A percentile compares a stretch with the other conserved stretches of the same genome.
phyloP scores from a whole-genome alignment of 2,888 invertebrate genomes.

The Zhuqinia jingwanae region DNA sequence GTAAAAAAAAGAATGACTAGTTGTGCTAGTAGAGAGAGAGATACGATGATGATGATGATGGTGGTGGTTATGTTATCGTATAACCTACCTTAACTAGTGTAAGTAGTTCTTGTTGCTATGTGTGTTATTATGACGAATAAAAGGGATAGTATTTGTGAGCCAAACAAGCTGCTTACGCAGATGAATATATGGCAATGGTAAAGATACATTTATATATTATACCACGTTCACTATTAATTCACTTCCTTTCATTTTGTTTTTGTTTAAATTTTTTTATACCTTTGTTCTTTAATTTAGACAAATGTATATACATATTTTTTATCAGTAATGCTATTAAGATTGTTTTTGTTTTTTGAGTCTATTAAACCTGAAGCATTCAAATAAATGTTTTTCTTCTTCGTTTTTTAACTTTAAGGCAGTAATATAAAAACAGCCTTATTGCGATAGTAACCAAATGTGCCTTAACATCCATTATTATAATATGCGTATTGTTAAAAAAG shows the following conservation, averaged over 20 bases:
- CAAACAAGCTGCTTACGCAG: conserved; percentile 11
- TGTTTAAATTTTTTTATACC: not conserved
- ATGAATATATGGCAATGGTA: no score
- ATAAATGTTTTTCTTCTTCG: no score
- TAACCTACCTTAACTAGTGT: conserved; percentile 69
- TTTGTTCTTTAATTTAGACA: no score
- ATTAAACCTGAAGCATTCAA: not conserved
- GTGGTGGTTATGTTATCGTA: not conserved
- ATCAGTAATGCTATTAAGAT: not conserved
- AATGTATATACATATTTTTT: not conserved
- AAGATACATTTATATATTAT: no score
- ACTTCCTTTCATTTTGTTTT: no score
- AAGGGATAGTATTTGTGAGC: conserved; percentile 67
- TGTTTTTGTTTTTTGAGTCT: not conserved
- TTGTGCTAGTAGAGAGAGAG: not conserved
- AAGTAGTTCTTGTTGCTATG: conserved; percentile 32
- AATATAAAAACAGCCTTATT: no score
- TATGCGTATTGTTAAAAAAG: no score
- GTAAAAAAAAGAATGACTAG: not conserved
- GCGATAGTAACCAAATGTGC: no score
- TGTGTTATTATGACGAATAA: conserved; percentile 69
- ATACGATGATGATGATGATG: no score
- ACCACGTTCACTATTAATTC: not conserved
- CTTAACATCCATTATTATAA: no score
- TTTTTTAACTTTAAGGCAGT: no score